Base-by-base conservation (phyloP, 2,888 invertebrate species). In the Amitus sp. region DNA sequence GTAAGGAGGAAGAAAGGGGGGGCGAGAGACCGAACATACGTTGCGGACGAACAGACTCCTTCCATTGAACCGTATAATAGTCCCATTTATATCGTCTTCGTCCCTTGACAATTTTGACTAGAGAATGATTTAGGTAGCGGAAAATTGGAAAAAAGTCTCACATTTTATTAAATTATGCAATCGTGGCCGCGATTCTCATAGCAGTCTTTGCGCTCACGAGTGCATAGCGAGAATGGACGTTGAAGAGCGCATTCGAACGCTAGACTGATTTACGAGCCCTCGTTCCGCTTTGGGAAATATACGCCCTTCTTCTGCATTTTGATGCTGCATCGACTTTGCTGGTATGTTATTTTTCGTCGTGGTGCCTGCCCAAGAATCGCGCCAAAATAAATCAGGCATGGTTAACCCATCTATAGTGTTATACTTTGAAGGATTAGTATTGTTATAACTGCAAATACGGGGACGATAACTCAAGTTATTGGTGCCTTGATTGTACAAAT, bases 81-180 rank as follows among this genome's bases (percentile, higher is more conserved):
- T 81, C 77, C 73, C 78, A 79, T 81, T 81, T 80, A 79, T 81
- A 79, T 80, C 77, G 76, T 77, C 79, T 74, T 71, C 69, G 57
- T 52, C 65, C 70, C 70, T 65, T 68, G 64, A 73, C 73, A 73
- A 73, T 79, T 81, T 78, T 77, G 80, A 80, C 81, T 82, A 78
- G 76, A 78, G 80, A 81, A 81, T 81, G 77, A 74, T 78, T 71
- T 71, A 71, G 71, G 50, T 50, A 15, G 40, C 37, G 37, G 54
- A 19, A 53, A 48, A 48, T 17, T 49, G 28, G 49, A 18, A 10
- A 53, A 58, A 20, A 58, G 49, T 55, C 53, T 52, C 50, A 51
- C 56, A 55, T 51, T 57, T 17, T 40, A 13, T 34, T 61, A 45
- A 55, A 56, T 61, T 61, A 61, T 61, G 55, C 55, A 56, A 48